Conservation (phyloP, 2,888 invertebrate genomes). For the Embidobia sp. region DNA sequence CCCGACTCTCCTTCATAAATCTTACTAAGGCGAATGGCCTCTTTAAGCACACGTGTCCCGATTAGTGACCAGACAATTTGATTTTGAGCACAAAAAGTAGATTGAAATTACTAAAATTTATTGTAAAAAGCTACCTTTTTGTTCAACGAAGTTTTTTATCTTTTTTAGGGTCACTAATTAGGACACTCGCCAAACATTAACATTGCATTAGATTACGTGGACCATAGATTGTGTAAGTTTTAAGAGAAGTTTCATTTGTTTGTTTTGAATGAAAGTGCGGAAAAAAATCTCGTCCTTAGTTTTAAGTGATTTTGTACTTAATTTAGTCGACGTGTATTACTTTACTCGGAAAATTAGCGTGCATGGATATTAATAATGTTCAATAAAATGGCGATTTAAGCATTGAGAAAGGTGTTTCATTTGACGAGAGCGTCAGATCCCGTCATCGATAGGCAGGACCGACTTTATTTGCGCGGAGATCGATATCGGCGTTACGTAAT, state of each 20-base stretch:
- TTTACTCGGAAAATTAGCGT: conserved; percentile 45
- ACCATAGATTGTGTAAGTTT: conserved; percentile 2
- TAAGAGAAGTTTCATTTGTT: conserved; percentile 7
- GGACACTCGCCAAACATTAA: too few relatives aligned
- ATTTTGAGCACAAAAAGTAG: too few relatives aligned
- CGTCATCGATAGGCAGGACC: conserved; percentile 9
- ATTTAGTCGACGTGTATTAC: conserved; percentile 67
- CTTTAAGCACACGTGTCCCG: too few relatives aligned
- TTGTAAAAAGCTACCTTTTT: too few relatives aligned
- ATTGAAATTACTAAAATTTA: too few relatives aligned
- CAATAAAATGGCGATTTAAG: conserved; percentile 52
- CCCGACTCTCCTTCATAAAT: too few relatives aligned
- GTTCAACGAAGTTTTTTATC: too few relatives aligned
- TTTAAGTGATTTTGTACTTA: conserved; percentile 79
- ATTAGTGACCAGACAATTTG: too few relatives aligned
- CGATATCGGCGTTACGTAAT: conserved; percentile 34
- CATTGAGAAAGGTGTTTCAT: background rate
- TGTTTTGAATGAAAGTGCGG: conserved; percentile 27
- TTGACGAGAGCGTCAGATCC: conserved; percentile 6
- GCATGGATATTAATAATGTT: conserved; percentile 55
- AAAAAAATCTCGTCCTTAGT: conserved; percentile 65
- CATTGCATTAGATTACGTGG: conserved; percentile 20
- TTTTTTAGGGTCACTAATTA: too few relatives aligned
- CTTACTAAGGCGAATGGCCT: too few relatives aligned
- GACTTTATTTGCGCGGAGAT: conserved; percentile 35